phyloP scores from a whole-genome alignment of 2,888 invertebrate genomes.

The Oligia latruncula region DNA sequence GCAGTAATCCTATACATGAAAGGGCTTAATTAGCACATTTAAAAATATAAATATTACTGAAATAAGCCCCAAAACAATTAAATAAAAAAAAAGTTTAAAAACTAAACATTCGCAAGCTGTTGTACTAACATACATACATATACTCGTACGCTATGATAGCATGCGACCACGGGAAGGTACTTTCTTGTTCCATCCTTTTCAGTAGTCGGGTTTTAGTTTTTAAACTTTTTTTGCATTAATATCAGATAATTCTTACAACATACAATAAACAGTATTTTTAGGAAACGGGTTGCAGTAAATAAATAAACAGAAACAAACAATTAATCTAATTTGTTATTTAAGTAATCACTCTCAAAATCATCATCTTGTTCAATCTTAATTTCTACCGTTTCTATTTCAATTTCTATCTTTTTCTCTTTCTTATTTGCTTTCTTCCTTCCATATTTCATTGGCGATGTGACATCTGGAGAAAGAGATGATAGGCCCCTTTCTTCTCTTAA shows the following conservation, averaged over 20 bases:
- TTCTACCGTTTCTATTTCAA: neutral
- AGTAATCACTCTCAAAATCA: neutral
- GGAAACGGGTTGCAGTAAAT: neutral
- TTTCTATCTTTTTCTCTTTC: neutral
- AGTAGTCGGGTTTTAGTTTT: too few species aligned
- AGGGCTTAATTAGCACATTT: too few species aligned
- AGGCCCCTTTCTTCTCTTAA: constrained; percentile 8
- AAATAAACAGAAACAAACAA: constrained; percentile 1
- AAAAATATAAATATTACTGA: too few species aligned
- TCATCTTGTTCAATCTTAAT: constrained; percentile 4
- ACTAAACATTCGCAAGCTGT: too few species aligned
- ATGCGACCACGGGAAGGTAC: too few species aligned
- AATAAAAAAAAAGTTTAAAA: too few species aligned
- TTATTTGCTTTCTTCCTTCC: constrained; percentile 1
- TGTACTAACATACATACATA: too few species aligned
- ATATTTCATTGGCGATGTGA: neutral
- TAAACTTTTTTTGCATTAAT: neutral
- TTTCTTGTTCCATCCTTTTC: too few species aligned
- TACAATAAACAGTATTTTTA: neutral
- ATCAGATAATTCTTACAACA: neutral
- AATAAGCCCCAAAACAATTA: too few species aligned
- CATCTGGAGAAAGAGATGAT: neutral
- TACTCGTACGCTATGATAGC: too few species aligned
- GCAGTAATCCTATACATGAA: too few species aligned
- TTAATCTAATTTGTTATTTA: neutral